Conservation (phyloP, 2,888 invertebrate genomes). For the Trichogramma dendrolimi region DNA sequence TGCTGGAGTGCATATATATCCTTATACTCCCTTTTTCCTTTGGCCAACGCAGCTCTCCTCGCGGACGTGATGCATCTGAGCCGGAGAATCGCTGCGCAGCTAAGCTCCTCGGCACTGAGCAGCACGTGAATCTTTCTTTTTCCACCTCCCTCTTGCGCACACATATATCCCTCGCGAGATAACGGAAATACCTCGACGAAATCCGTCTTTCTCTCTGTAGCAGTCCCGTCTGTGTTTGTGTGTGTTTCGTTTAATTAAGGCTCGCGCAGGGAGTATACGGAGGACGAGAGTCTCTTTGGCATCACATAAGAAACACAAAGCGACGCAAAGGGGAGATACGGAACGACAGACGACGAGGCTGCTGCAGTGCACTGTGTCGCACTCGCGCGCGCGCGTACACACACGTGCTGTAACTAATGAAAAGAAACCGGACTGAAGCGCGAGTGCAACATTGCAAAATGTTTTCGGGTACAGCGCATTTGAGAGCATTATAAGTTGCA, state of each 20-base stretch:
- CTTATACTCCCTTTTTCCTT: no score
- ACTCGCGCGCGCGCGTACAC: constrained; percentile 1
- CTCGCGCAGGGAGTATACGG: constrained; percentile 13
- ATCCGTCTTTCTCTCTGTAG: constrained; percentile 21
- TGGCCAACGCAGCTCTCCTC: no score
- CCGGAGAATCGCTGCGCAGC: no score
- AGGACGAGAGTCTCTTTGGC: background rate
- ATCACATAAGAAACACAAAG: constrained; percentile 26
- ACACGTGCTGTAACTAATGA: constrained; percentile 13
- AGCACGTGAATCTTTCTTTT: no score
- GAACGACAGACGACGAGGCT: constrained; percentile 17
- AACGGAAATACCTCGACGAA: constrained; percentile 32
- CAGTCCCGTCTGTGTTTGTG: constrained; percentile 12
- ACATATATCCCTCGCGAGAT: constrained; percentile 25
- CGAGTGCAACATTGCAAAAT: no score
- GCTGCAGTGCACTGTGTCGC: background rate
- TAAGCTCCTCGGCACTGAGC: no score
- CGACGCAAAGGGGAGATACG: constrained; percentile 29
- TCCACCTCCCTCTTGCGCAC: no score
- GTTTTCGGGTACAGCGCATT: no score
- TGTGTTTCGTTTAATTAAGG: constrained; percentile 26
- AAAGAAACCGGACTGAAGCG: constrained; percentile 8
- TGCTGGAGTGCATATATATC: no score
- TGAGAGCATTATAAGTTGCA: no score
- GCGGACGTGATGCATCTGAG: no score